A percentile compares a stretch with the other conserved stretches of the same genome.
These are phyloP conservation scores for Nyleta sp. DNA, from an alignment of 2,888 invertebrate genomes.

Conservation along the genomic window DNA sequence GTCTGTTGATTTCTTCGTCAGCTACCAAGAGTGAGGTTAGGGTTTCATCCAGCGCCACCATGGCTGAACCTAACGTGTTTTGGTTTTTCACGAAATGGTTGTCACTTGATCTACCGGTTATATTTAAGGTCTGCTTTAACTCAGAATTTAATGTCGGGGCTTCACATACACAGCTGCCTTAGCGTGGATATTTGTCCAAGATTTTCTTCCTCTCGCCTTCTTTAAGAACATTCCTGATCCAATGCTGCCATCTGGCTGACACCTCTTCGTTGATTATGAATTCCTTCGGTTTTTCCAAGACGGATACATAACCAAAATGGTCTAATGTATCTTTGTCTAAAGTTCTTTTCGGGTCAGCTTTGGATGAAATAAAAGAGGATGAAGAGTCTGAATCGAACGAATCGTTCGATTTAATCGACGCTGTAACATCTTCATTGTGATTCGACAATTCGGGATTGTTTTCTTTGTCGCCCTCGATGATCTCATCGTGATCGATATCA, in stretches of 20 bases:
- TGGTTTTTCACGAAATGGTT: slow-evolving; percentile 37
- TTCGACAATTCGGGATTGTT: background rate
- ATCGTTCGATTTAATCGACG: background rate
- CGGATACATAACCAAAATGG: background rate
- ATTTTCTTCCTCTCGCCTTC: background rate
- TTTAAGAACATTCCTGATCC: background rate
- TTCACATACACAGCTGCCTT: background rate
- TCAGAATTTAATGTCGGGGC: background rate
- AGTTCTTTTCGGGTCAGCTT: background rate
- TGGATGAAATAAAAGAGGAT: background rate
- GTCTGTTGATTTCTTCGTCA: slow-evolving; percentile 14
- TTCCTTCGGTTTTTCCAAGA: background rate
- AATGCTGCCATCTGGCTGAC: background rate
- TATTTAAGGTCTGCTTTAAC: background rate
- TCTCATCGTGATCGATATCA: background rate
- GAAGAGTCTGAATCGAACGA: background rate
- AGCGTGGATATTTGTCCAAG: background rate
- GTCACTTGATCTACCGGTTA: background rate
- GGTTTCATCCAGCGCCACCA: slow-evolving; percentile 10
- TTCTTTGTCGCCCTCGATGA: background rate
- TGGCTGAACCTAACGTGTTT: slow-evolving; percentile 8
- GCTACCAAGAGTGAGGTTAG: slow-evolving; percentile 17
- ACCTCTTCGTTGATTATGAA: background rate
- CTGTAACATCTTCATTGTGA: background rate
- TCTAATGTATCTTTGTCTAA: background rate